Conservation (phyloP, 2,888 invertebrate genomes). For the Nomada ruficornis region DNA sequence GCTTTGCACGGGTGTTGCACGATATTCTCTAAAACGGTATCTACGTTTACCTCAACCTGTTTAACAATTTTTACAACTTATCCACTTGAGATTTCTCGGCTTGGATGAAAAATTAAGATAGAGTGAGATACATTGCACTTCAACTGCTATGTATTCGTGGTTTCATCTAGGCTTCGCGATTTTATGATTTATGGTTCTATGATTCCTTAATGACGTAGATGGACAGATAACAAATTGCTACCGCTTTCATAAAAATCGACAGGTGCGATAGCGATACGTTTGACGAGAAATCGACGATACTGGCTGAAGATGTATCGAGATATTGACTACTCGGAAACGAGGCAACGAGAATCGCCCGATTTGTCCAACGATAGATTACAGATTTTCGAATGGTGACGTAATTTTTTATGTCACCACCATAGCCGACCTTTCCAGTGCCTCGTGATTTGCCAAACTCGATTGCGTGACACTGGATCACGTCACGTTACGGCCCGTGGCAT, state of each 20-base stretch:
- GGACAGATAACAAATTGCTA: not conserved
- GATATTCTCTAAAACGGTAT: too few relatives aligned
- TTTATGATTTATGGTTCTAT: not conserved
- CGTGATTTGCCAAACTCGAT: conserved; percentile 2
- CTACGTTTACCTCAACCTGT: too few relatives aligned
- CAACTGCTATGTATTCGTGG: too few relatives aligned
- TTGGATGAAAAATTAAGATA: too few relatives aligned
- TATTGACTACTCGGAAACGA: not conserved
- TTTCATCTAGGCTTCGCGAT: too few relatives aligned
- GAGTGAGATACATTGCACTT: too few relatives aligned
- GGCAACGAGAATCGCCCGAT: not conserved
- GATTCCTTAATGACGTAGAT: not conserved
- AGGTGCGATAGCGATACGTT: not conserved
- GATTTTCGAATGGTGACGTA: not conserved
- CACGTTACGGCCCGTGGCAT: conserved; percentile 38
- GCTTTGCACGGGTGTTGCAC: too few relatives aligned
- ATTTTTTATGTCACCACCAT: not conserved
- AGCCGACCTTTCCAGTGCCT: conserved; percentile 1
- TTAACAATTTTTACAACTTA: too few relatives aligned
- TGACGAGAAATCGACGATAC: not conserved
- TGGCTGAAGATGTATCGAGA: not conserved
- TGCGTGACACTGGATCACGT: conserved; percentile 9
- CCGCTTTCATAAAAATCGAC: not conserved
- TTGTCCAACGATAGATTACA: not conserved
- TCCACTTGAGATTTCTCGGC: too few relatives aligned